Conservation (phyloP, 2,888 invertebrate species). For the Choristoneura rosaceana region DNA sequence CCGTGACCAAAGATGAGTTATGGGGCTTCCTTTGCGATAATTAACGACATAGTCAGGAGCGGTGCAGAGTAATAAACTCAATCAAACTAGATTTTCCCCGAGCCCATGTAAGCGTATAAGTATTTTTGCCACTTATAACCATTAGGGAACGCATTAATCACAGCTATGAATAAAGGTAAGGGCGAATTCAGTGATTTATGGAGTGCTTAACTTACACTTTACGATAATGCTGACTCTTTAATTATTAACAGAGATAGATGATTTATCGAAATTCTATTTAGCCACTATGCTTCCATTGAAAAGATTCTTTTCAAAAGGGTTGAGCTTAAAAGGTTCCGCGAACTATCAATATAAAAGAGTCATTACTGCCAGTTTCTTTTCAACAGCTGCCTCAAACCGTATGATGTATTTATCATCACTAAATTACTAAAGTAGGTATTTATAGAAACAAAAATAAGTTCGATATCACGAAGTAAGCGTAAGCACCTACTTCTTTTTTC, state of each 20-base stretch:
- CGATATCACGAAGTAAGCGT: too few species aligned
- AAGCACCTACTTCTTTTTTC: too few species aligned
- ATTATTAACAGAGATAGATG: conserved; percentile 43
- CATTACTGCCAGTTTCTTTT: conserved; percentile 4
- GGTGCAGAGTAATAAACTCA: conserved; percentile 31
- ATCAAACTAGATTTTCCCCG: conserved; percentile 19
- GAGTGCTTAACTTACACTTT: conserved; percentile 48
- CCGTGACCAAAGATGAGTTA: background rate
- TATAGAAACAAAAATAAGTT: background rate
- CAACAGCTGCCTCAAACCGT: background rate
- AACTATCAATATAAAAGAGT: conserved; percentile 1
- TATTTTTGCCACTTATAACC: conserved; percentile 33
- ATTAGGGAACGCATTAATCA: conserved; percentile 47
- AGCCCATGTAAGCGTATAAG: conserved; percentile 26
- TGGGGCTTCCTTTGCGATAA: conserved; percentile 11
- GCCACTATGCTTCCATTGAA: background rate
- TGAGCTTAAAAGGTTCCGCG: conserved; percentile 6
- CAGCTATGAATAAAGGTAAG: conserved; percentile 48
- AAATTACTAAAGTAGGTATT: background rate
- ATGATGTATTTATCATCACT: background rate
- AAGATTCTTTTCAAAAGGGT: conserved; percentile 8
- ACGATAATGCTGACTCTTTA: conserved; percentile 48
- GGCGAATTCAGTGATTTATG: conserved; percentile 48
- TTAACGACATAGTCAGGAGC: conserved; percentile 26
- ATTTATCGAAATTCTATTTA: conserved; percentile 27